These are phyloP conservation scores for Tetanocera ferruginea DNA, from an alignment of 2,888 invertebrate species.

Conservation along the genomic window DNA sequence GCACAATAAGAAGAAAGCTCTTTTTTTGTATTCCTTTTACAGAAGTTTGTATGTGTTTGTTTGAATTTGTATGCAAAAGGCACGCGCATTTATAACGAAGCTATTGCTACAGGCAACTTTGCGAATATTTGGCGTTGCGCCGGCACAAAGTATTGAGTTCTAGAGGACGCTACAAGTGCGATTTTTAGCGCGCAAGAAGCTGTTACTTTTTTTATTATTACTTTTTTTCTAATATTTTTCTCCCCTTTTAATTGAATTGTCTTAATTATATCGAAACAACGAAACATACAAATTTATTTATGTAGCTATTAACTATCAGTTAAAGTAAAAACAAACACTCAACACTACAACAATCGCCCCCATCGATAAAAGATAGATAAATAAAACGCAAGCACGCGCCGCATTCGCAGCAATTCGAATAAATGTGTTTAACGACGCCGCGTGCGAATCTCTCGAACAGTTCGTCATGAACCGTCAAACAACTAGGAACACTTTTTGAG, in stretches of 20 bases:
- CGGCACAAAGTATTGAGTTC: constrained; percentile 29
- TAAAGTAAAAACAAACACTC: not conserved
- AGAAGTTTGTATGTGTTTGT: not conserved
- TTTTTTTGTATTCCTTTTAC: not conserved
- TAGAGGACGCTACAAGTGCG: not conserved
- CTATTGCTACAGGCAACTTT: not conserved
- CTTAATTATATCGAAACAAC: not conserved
- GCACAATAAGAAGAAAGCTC: constrained; percentile 4
- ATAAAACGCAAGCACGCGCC: not conserved
- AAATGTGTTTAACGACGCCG: constrained; percentile 12
- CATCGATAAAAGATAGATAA: not conserved
- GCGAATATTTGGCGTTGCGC: constrained; percentile 1
- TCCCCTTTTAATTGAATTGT: not conserved
- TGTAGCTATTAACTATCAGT: not conserved
- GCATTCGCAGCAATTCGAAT: not conserved
- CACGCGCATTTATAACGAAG: constrained; percentile 8
- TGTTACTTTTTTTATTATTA: not conserved
- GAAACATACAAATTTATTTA: not conserved
- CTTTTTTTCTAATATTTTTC: not conserved
- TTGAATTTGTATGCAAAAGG: constrained; percentile 31
- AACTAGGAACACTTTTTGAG: constrained; percentile 20
- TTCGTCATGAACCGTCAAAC: constrained; percentile 7
- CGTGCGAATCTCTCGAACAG: constrained; percentile 9
- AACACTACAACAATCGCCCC: not conserved
- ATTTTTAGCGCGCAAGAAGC: constrained; percentile 20